Conservation (phyloP, 2,888 invertebrate genomes). For the Drosophila yooni region DNA sequence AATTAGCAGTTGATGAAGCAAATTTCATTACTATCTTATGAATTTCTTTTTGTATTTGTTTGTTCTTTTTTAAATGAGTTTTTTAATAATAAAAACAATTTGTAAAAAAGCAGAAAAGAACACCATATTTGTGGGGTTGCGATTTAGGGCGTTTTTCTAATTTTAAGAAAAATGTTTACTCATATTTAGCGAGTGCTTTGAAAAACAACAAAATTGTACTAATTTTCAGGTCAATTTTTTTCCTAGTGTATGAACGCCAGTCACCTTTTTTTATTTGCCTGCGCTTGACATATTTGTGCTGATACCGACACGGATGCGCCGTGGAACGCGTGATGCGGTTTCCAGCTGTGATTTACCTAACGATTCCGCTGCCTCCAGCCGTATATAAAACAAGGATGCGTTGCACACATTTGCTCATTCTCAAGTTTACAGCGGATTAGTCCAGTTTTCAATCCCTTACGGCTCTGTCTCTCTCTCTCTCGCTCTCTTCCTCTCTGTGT, state of each 20-base stretch:
- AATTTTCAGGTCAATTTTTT: not conserved
- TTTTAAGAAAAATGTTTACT: not conserved
- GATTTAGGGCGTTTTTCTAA: not conserved
- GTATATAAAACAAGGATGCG: conserved; percentile 64
- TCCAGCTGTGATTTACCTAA: conserved; percentile 74
- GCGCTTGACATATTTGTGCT: conserved; percentile 74
- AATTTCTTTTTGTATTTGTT: no score
- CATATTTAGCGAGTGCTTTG: not conserved
- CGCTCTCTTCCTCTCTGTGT: not conserved
- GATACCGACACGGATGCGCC: conserved; percentile 71
- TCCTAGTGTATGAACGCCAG: not conserved
- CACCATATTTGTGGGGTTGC: not conserved
- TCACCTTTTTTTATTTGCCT: conserved; percentile 67
- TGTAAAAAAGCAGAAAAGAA: not conserved
- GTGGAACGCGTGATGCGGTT: conserved; percentile 29
- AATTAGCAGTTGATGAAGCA: no score
- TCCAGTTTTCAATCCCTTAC: conserved; percentile 2
- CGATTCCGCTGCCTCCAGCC: not conserved
- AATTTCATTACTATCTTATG: no score
- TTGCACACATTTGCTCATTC: conserved; percentile 42
- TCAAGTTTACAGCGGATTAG: conserved; percentile 35
- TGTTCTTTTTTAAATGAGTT: not conserved
- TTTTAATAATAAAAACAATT: not conserved
- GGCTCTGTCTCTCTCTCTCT: not conserved
- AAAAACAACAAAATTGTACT: not conserved